A percentile compares a stretch with the other conserved stretches of the same genome.
Conservation (phyloP, 2,113 vertebrate genomes). For the Apodemus sylvaticus region DNA sequence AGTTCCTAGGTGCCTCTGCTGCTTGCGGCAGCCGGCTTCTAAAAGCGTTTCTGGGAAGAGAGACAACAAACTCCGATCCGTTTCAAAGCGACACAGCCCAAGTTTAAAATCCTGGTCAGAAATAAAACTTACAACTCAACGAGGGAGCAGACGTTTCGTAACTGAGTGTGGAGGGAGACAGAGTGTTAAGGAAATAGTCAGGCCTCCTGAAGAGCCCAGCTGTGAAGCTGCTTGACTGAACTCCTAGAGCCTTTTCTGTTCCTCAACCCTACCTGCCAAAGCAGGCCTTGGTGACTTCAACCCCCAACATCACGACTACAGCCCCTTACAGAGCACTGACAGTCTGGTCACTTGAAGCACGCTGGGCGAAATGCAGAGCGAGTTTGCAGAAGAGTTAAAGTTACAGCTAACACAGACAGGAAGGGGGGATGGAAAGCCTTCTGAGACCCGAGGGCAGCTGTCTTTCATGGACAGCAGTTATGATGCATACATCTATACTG, state of each 20-base stretch:
- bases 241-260: background rate
- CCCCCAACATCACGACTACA: background rate
- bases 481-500: conserved; percentile 78
- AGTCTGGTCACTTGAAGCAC: conserved; percentile 51
- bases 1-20: conserved; percentile 57
- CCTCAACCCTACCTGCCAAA: background rate
- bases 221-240: background rate
- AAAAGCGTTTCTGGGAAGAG: background rate
- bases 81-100: conserved; percentile 26
- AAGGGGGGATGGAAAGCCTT: conserved; percentile 67
- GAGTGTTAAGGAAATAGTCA: background rate
- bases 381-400: conserved; percentile 73
- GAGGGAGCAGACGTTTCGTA: conserved; percentile 64
- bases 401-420: conserved; percentile 28
- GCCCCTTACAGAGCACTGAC: conserved; percentile 45
- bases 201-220: conserved; percentile 38
- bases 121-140: conserved; percentile 54
- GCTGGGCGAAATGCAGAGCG: conserved; percentile 61
- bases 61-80: conserved; percentile 51
- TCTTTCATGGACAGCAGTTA: conserved; percentile 62
- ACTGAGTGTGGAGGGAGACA: conserved; percentile 47
- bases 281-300: background rate
- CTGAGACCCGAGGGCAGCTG: conserved; percentile 48
- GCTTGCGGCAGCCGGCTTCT: conserved; percentile 33
- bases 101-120: conserved; percentile 60